Conservation (phyloP, 1,140 invertebrate species). For the Eumeta japonica region DNA sequence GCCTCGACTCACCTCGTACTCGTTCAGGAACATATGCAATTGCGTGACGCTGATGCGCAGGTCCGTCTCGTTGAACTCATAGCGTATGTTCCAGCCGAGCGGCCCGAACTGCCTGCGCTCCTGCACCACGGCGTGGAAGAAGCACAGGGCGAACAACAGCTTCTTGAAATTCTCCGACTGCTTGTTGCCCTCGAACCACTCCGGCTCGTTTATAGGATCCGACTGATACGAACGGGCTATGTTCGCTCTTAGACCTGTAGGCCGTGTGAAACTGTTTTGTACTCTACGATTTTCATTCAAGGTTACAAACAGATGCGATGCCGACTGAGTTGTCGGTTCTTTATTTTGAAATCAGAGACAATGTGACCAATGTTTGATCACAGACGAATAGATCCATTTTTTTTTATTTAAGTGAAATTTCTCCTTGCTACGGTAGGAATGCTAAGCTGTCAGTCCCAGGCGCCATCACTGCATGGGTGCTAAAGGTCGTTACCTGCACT, state of each 20-base stretch:
- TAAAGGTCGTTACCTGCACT: too few species aligned
- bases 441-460: too few species aligned
- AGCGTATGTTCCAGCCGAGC: slow-evolving; percentile 92
- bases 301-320: too few species aligned
- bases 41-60: slow-evolving; percentile 85
- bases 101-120: slow-evolving; percentile 90
- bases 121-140: slow-evolving; percentile 90
- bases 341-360: too few species aligned
- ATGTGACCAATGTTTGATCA: too few species aligned
- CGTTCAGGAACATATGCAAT: slow-evolving; percentile 85
- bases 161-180: slow-evolving; percentile 80
- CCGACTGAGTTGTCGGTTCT: too few species aligned
- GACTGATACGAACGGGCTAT: slow-evolving; percentile 76
- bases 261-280: neutral
- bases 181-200: slow-evolving; percentile 84
- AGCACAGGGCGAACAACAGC: slow-evolving; percentile 85
- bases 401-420: too few species aligned
- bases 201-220: slow-evolving; percentile 83
- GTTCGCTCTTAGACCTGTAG: slow-evolving; percentile 66
- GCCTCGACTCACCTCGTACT: slow-evolving; percentile 68
- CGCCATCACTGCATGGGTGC: too few species aligned
- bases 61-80: slow-evolving; percentile 96
- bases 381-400: too few species aligned
- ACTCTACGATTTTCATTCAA: too few species aligned
- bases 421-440: too few species aligned